Base-by-base conservation (phyloP, 2,113 vertebrate genomes). In the Tricholaema leucomelas region DNA sequence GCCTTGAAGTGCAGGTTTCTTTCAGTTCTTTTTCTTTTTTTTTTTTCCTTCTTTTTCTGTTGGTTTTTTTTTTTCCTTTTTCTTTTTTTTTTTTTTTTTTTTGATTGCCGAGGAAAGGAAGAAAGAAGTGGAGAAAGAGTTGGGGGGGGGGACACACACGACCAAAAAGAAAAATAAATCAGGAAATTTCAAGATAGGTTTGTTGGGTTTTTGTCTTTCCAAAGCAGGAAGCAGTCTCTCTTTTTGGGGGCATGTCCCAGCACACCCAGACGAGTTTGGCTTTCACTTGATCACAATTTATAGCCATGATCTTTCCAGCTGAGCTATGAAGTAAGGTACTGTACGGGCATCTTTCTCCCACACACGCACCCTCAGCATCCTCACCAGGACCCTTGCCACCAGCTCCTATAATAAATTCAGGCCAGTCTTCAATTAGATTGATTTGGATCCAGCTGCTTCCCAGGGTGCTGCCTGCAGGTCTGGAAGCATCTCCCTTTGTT, bases 1-100 rank as follows among this genome's bases (percentile, higher is more conserved):
- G 98, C 98, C 98, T 98, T 99, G 98, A 98, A 99, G 98, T 98
- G 98, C 98, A 97, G 97, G 98, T 97, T 98, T 98, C 98, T 98
- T 98, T 99, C 94, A 98, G 97, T 97, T 97, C 97, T 74, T 91
- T 96, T 98, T 98, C 98, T 50, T 23, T 97, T 97, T 97, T 72
- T 91, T 96, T 98, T 96, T 99, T 48, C 46, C 19, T 46, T 46
- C 19, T 20, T 46, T 91, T 96, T 98, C 98, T 99, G 97, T 97
- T n/a, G n/a, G n/a, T 96, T 72, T 48, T 23, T 23, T 16, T 42
- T 48, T 48, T 96, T 98, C 15, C 23, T 48, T 96, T 98, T 98
- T 99, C n/a, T 96, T 72, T 48, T 23, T 23, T 16, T 42, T 42
- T 14, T 42, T 42, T 42, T 48, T 48, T 96, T 98, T 98, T 99